These are phyloP conservation scores for Gandaritis pyraliata DNA, from an alignment of 2,888 invertebrate species.

Conservation along the genomic window DNA sequence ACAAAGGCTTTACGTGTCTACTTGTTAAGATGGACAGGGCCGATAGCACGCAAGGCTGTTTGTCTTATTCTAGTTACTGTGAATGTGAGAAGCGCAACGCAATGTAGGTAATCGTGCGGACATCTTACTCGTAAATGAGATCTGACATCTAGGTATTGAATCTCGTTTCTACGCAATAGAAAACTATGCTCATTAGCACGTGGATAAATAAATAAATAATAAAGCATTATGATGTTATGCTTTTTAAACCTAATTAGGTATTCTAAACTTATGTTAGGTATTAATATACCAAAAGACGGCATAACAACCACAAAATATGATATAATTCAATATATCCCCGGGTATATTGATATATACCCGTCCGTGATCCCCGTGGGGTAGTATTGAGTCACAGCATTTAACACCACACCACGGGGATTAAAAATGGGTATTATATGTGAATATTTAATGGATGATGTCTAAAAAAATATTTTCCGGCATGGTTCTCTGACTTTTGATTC, in stretches of 20 bases:
- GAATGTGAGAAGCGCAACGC: slow-evolving; percentile 23
- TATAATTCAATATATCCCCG: no score
- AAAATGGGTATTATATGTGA: no score
- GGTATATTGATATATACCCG: no score
- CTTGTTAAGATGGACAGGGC: slow-evolving; percentile 20
- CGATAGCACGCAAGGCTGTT: slow-evolving; percentile 22
- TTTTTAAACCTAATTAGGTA: no score
- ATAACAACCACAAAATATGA: no score
- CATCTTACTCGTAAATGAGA: slow-evolving; percentile 10
- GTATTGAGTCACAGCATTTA: background rate
- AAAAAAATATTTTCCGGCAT: no score
- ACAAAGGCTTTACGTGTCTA: slow-evolving; percentile 11
- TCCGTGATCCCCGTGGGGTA: background rate
- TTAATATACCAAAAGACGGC: no score
- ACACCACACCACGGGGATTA: no score
- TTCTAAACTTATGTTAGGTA: no score
- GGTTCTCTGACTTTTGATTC: background rate
- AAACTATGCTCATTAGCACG: background rate
- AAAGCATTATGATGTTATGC: no score
- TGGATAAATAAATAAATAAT: no score
- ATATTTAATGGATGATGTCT: no score
- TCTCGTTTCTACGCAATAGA: background rate
- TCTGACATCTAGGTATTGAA: background rate
- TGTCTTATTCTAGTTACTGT: slow-evolving; percentile 21
- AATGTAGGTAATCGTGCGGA: slow-evolving; percentile 18